These are phyloP conservation scores for Copidosoma aretas DNA, from an alignment of 2,888 invertebrate species.

Conservation along the genomic window DNA sequence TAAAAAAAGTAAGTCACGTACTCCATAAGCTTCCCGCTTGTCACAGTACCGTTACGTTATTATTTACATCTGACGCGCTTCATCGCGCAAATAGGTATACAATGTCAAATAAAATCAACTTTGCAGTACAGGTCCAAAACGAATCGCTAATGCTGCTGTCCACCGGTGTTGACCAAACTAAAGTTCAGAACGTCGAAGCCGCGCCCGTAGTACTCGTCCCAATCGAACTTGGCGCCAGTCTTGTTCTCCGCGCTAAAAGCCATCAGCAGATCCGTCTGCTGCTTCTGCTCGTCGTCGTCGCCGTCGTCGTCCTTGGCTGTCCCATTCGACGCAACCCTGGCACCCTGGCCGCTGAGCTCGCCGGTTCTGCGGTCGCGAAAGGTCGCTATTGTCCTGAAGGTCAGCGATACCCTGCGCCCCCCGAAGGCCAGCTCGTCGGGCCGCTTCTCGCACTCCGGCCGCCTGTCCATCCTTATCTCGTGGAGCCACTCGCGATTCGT, in stretches of 20 bases:
- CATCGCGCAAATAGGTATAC: no score
- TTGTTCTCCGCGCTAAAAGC: conserved; percentile 6
- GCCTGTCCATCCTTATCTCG: conserved; percentile 2
- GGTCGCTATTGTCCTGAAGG: conserved; percentile 3
- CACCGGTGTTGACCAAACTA: background rate
- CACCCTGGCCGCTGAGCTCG: background rate
- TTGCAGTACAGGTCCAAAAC: no score
- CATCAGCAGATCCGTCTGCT: background rate
- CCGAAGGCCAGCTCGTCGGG: background rate
- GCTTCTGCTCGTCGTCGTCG: background rate
- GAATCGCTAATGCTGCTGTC: background rate
- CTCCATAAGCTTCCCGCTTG: no score
- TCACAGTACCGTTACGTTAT: no score
- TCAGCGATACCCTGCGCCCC: background rate
- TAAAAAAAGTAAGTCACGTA: no score
- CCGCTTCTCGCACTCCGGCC: conserved; percentile 9
- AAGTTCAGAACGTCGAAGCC: conserved; percentile 1
- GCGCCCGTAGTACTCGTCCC: background rate
- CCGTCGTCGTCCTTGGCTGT: background rate
- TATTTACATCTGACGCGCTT: no score
- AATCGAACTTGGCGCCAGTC: background rate
- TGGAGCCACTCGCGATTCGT: conserved; percentile 4
- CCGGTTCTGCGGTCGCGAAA: background rate
- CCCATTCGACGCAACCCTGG: background rate
- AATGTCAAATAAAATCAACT: no score